phyloP scores from a whole-genome alignment of 2,888 invertebrate genomes.

The Xiphydria camelus region DNA sequence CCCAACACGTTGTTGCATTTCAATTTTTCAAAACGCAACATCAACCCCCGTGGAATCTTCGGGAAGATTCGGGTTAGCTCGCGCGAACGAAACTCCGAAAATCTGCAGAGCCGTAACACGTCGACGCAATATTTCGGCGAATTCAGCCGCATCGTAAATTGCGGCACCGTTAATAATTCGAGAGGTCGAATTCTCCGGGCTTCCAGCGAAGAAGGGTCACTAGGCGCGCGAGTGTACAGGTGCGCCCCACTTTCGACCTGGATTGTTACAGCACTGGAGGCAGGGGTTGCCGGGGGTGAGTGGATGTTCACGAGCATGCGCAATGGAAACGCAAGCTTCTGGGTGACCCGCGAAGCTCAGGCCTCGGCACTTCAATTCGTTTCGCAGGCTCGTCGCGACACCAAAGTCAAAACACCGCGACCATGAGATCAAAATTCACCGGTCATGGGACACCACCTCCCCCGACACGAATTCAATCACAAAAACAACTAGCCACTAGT shows the following conservation, averaged over 20 bases:
- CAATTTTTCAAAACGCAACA: too few relatives aligned
- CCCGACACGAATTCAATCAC: slow-evolving; percentile 25
- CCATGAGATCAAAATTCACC: slow-evolving; percentile 34
- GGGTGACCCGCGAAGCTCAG: slow-evolving; percentile 16
- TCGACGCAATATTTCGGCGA: not conserved
- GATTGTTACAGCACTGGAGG: not conserved
- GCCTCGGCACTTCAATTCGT: slow-evolving; percentile 18
- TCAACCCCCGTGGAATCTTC: too few relatives aligned
- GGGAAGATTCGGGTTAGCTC: too few relatives aligned
- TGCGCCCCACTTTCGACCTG: not conserved
- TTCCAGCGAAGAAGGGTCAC: too few relatives aligned
- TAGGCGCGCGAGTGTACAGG: too few relatives aligned
- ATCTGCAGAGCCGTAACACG: not conserved
- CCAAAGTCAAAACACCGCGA: slow-evolving; percentile 24
- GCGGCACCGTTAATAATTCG: slow-evolving; percentile 16
- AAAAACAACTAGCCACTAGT: slow-evolving; percentile 15
- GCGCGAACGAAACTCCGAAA: too few relatives aligned
- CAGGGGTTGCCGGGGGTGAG: slow-evolving; percentile 3
- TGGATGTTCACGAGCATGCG: slow-evolving; percentile 22
- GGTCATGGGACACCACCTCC: slow-evolving; percentile 24
- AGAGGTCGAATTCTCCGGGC: slow-evolving; percentile 9
- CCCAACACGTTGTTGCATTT: too few relatives aligned
- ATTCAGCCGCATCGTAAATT: slow-evolving; percentile 16
- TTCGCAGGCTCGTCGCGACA: slow-evolving; percentile 39
- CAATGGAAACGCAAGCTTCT: slow-evolving; percentile 16